Evolutionary conservation across 2,888 invertebrate species (phyloP), one percentile per base, ranked within the genome.

Genomic region (Rhagonycha lutea): DNA sequence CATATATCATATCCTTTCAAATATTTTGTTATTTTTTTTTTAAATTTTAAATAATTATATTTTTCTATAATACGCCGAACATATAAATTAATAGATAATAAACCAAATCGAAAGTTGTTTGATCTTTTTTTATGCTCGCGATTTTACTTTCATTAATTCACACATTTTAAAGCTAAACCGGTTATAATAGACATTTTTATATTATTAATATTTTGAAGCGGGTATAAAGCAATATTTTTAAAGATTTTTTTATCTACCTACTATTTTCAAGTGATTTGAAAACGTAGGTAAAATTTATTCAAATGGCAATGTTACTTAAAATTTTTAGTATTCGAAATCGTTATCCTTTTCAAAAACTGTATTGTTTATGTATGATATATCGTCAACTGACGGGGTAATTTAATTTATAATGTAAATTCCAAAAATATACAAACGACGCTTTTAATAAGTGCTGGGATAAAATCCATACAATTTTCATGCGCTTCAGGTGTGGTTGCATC

Each of bases 101-200:
- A 9, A 24, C 63, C 24, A 63, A 63, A 63, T 26, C 2, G 63
- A 65, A 65, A 65, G 63, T 65, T 24, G 63, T 65, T 18, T 23
- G n/a, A 63, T 63, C 12, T 24, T 63, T 63, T 47, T n/a, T 47
- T 47, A n/a, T 24, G 3, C 12, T 65, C 8, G 7, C 9, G 26
- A 65, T 65, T 65, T 65, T 65, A 65, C 63, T 65, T 65, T 65
- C 63, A 26, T 65, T 65, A 65, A 65, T 65, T 65, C 26, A 23
- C 24, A 65, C 63, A 26, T 24, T 65, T 65, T 65, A 24, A 47
- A 65, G 12, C 24, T 47, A 47, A 65, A 65, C 63, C 63, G 63
- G 63, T 61, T 61, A 9, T 61, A 61, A 14, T 14, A 10, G 9
- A 18, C 14, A n/a, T 61, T 61, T 61, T 14, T 14, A 18, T 61